Evolutionary conservation across 2,113 vertebrate species (phyloP).

Genomic region (Brienomyrus brachyistius): DNA sequence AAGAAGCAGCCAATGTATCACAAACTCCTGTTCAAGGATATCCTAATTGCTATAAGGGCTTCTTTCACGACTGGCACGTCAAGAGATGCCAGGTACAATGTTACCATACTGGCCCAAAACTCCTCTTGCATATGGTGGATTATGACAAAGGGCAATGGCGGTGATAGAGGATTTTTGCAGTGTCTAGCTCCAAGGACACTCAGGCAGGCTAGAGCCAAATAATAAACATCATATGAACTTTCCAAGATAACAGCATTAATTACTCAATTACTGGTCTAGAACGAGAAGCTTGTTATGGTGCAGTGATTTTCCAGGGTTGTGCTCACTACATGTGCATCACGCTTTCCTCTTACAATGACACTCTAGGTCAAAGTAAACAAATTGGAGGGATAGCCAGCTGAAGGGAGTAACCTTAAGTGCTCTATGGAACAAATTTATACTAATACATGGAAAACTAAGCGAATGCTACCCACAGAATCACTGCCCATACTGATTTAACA

Average conservation of each 20-base stretch:
- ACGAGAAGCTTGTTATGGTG: neutral
- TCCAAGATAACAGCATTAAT: neutral
- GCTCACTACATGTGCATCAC: neutral
- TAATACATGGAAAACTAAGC: neutral
- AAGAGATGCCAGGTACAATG: constrained; percentile 79
- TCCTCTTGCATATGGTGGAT: constrained; percentile 60
- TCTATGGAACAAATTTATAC: neutral
- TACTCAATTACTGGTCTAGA: neutral
- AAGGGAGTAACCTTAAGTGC: neutral
- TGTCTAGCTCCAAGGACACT: constrained; percentile 14
- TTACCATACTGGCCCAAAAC: constrained; percentile 66
- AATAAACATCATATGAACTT: neutral
- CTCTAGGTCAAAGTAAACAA: constrained; percentile 5
- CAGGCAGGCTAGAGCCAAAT: neutral
- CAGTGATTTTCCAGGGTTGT: constrained; percentile 12
- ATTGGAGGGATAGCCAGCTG: neutral
- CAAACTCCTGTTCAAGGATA: constrained; percentile 98
- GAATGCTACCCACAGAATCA: neutral
- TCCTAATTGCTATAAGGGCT: constrained; percentile 98
- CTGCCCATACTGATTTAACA: neutral
- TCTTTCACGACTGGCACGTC: constrained; percentile 83
- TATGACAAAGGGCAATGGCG: constrained; percentile 53
- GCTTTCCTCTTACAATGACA: neutral
- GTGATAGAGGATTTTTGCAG: constrained; percentile 39
- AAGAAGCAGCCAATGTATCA: constrained; percentile 85